Base-by-base conservation (phyloP, 2,888 invertebrate species). In the Phorcus lineatus region DNA sequence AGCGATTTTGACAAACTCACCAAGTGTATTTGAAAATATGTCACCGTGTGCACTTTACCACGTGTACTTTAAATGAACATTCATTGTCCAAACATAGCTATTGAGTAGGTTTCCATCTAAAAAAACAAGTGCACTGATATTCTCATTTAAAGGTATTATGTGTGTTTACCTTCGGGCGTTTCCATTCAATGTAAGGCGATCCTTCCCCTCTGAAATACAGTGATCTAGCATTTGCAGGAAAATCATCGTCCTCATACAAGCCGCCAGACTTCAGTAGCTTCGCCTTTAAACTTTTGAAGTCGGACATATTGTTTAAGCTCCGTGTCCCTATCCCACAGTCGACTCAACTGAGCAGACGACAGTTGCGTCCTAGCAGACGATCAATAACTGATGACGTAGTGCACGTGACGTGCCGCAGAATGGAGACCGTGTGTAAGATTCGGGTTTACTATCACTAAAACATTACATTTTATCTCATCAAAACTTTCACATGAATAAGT, bases 201-300 rank as follows among this genome's bases (percentile, higher is more conserved):
- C 55, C 36, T 9, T 55, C 76, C 0, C 76, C 55, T 24, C 40
- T 76, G 40, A 54, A 76, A 52, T 70, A 75, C 28, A 81, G 40
- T 7, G 74, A 31, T n/a, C 74, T 74, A 31, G 74, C 40, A 78
- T 66, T 55, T 9, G 81, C 78, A 1, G 78, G 81, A 54, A 81
- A 81, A 66, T 66, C 62, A 0, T 78, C 57, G 17, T 81, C 81
- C 36, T 77, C 77, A 24, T 55, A 80, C 52, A 80, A 28, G 9
- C 55, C 74, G 17, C 52, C 52, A 22, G 75, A 31, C 36, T 54
- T 57, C 62, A 80, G 52, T 7, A 47, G 19, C 28, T 47, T 55
- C 52, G 36, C 53, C 28, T 75, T 80, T 19, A 74, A 16, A 19
- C 24, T 47, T 57, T 80, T 75, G 24, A 57, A 80, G 28, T 55